phyloP scores from a whole-genome alignment of 30 jellyfish, hydroid and myxozoan genomes.

The Aurelia sp. region DNA sequence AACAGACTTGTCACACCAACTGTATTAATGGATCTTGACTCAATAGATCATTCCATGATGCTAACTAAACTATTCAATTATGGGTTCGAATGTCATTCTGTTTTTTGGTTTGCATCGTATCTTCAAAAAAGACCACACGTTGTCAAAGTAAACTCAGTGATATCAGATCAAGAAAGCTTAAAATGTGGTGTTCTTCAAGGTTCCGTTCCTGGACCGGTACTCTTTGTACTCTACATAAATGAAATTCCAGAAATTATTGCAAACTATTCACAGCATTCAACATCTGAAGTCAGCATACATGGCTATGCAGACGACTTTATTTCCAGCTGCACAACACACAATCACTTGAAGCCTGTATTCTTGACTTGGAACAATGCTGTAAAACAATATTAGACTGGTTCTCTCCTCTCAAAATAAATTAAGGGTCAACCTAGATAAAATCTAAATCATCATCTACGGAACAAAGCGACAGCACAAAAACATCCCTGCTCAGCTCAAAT shows the following conservation, averaged over 20 bases:
- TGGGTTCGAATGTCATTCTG: conserved; percentile 1
- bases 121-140: not conserved
- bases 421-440: not conserved
- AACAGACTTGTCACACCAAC: too few relatives aligned
- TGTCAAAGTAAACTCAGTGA: too few relatives aligned
- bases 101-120: conserved; percentile 18
- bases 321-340: too few relatives aligned
- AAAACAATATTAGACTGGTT: not conserved
- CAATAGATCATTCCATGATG: not conserved
- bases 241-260: conserved; percentile 3
- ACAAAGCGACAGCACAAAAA: too few relatives aligned
- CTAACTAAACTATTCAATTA: conserved; percentile 12
- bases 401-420: too few relatives aligned
- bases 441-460: not conserved
- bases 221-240: too few relatives aligned
- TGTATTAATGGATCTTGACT: too few relatives aligned
- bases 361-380: conserved; percentile 6
- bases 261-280: not conserved
- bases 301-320: conserved; percentile 7
- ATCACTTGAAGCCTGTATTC: conserved; percentile 15
- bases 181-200: too few relatives aligned
- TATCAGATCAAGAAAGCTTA: too few relatives aligned
- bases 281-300: conserved; percentile 22
- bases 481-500: conserved; percentile 1
- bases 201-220: too few relatives aligned